Evolutionary conservation across 2,888 invertebrate species (phyloP), one percentile per base, ranked within the genome.

Genomic region (Callimorpha dominula): DNA sequence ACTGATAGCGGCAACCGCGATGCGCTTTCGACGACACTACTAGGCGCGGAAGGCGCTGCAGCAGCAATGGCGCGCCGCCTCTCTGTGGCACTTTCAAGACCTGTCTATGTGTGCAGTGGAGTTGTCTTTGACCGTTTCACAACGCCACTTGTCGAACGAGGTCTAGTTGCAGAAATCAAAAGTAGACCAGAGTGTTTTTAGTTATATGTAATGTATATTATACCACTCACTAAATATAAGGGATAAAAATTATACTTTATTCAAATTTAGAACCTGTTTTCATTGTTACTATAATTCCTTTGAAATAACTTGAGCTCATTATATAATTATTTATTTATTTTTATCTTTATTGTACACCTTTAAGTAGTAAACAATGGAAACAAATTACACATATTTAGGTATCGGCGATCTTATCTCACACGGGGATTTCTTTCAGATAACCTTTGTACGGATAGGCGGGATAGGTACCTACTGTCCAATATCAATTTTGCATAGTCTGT

Each of bases 41-140:
- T 84, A 50, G 88, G 87, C 40, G 31, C 40, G 20, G 68, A 68
- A 17, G 69, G 62, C 40, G 14, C 49, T 0, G 84, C 88, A 9
- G 76, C 81, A 68, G 86, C 85, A 5, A 82, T 91, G 77, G 92
- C 93, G 31, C 87, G 88, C 40, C 91, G 90, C 17, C 84, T 89
- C 63, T 85, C 91, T 2, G 74, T 83, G 4, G 81, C 85, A 8
- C 87, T 91, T 12, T 74, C 66, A 0, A 82, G 84, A 0, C 92
- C 91, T 0, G 90, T 92, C 0, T 88, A 88, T 75, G 89, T 93
- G 71, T 87, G 89, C 79, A 87, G 75, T 9, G 85, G 84, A 3
- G 9, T 74, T 4, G 81, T 60, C 84, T 87, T 91, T 60, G 91
- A 93, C 78, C 87, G 92, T 52, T 88, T 92, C 77, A 86, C 89